Evolutionary conservation across 2,113 vertebrate genomes (phyloP), one percentile per base, ranked within the genome.

Genomic region (Bos indicus): DNA sequence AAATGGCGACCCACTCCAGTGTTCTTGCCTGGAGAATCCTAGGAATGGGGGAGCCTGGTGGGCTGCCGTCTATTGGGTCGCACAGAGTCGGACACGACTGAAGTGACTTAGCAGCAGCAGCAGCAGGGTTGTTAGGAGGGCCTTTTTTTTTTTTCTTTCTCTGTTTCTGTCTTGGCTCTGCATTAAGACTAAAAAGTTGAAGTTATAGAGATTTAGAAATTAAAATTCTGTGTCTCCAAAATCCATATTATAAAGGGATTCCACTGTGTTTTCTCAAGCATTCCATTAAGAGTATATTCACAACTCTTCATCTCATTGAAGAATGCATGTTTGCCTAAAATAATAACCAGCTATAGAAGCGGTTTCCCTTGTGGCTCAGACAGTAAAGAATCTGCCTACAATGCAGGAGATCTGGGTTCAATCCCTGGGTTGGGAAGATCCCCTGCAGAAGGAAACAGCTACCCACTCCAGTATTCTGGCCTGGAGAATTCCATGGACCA

Each of bases 171-270:
- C 33, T 59, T 84, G n/a, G 1, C 64, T 92, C 36, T 59, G 0
- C 21, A 77, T 85, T 88, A 59, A 26, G 28, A 57, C 25, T 64
- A 51, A 60, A 85, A 56, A 87, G 26, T 88, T 56, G 81, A 90
- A 90, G 84, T 54, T 94, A 2, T 87, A 1, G 23, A 67, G 78
- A 83, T 46, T 46, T 30, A 64, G 13, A 77, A 48, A 67, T 90
- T 86, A 91, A 94, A 91, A 51, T 60, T 88, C 2, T 91, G 30
- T 77, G 84, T 97, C 71, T 89, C 6, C 56, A 25, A 46, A 83
- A 89, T 89, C 8, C 51, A 0, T 28, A 12, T 88, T 83, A 21
- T 4, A 88, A 43, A 74, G 57, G 36, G 17, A 91, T 95, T 95
- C 11, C 7, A 25, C 10, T 60, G 4, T 96, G 6, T 90, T 85